These are phyloP conservation scores for Melozone crissalis DNA, from an alignment of 2,113 vertebrate species.

Conservation along the genomic window DNA sequence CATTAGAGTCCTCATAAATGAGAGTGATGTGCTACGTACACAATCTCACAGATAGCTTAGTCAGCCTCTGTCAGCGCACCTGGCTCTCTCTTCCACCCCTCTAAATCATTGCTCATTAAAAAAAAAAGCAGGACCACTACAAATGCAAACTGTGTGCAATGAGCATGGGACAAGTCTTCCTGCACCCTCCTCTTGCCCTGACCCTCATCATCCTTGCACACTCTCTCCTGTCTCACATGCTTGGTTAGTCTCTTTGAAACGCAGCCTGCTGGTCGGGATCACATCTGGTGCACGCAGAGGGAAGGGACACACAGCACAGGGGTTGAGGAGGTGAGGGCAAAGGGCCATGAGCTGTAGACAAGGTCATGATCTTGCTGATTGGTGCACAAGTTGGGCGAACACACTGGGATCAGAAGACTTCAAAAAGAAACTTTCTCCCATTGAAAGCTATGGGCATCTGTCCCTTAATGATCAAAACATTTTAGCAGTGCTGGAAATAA, in stretches of 20 bases:
- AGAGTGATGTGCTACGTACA: background rate
- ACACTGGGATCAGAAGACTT: background rate
- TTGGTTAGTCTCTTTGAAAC: background rate
- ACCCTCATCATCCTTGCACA: background rate
- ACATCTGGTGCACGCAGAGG: background rate
- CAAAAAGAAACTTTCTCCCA: background rate
- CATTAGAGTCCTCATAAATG: background rate
- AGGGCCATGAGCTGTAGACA: background rate
- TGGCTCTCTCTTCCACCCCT: background rate
- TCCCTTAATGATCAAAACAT: background rate
- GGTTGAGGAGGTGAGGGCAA: background rate
- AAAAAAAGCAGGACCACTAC: background rate
- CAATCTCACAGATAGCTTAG: background rate
- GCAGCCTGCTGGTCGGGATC: background rate
- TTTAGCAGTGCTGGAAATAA: background rate
- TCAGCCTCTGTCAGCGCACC: background rate
- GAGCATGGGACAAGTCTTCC: background rate
- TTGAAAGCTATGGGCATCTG: background rate
- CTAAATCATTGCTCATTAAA: background rate
- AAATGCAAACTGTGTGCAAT: accelerated
- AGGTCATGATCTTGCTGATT: background rate
- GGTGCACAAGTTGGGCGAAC: background rate
- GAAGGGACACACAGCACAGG: background rate
- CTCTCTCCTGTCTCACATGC: background rate
- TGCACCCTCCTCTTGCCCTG: background rate